Base-by-base conservation (phyloP, 2,797 vertebrate genomes). In the Fistularia commersonii region DNA sequence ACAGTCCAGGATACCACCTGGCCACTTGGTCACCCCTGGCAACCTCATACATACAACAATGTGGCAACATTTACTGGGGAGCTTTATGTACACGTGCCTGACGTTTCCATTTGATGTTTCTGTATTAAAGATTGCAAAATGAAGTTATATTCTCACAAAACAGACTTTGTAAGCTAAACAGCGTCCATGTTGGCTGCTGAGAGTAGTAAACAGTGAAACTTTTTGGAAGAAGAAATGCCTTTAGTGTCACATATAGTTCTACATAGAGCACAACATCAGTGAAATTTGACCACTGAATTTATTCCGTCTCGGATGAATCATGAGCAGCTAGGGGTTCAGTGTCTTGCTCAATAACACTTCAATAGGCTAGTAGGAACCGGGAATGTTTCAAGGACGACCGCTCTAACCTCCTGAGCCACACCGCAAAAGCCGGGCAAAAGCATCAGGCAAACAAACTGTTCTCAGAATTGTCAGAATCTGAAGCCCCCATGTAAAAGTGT, bases 1-100 rank as follows among this genome's bases (percentile, higher is more conserved):
- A 88, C 74, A 87, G 52, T 70, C 70, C 64, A 80, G 80, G 77
- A 87, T 81, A 47, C 83, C 77, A 77, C 70, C 58, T 74, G 44
- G 45, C 32, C 51, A 55, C 8, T 8, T 38, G 5, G 70, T 80
- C 31, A 45, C 69, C 77, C 74, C 6, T 56, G 76, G 81, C 51
- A 69, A 82, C 76, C 55, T 7, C 38, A 58, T 54, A 66, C 49
- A 48, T 56, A 9, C 12, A 46, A 31, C 57, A 54, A 51, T 15
- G 12, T 48, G 41, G 50, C 46, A 48, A 44, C 54, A 55, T 49
- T 38, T 47, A 47, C 53, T 46, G 41, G n/a, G 32, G 10, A 48
- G 60, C 23, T 41, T 41, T 41, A 39, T 53, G n/a, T n/a, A 31
- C 13, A 2, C 38, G 32, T 66, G 61, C 45, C 37, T 46, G 4